phyloP scores from a whole-genome alignment of 2,797 vertebrate species.

The Malurus leucopterus region DNA sequence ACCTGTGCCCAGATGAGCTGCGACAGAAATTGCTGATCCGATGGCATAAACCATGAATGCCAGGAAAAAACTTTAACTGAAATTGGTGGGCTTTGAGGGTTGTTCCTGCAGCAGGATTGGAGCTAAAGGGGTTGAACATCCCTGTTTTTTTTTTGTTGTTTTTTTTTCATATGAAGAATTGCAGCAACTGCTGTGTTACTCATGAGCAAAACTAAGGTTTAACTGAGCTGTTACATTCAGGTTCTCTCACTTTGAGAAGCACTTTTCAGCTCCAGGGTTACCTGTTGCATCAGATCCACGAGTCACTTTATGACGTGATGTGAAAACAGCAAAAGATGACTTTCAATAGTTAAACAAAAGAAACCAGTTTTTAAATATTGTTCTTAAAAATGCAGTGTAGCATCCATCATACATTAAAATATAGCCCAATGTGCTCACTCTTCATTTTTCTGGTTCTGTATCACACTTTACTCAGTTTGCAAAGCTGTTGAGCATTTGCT shows the following conservation, averaged over 20 bases:
- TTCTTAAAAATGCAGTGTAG: background rate
- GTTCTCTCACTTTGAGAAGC: background rate
- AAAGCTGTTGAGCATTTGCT: background rate
- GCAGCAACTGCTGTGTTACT: background rate
- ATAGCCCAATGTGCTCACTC: background rate
- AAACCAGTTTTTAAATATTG: background rate
- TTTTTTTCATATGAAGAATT: background rate
- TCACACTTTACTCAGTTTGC: background rate
- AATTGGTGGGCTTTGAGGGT: background rate
- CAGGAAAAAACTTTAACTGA: background rate
- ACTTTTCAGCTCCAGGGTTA: background rate
- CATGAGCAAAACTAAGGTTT: background rate
- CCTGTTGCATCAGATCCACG: background rate
- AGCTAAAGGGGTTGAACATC: background rate
- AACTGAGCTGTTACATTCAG: background rate
- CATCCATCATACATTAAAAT: background rate
- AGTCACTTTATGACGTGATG: background rate
- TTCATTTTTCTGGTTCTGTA: background rate
- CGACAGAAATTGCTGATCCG: background rate
- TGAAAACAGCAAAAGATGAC: background rate
- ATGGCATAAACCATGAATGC: background rate
- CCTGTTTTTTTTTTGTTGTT: no score
- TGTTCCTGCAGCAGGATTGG: background rate
- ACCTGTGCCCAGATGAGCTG: background rate
- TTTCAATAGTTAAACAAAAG: background rate